Evolutionary conservation across 2,113 vertebrate species (phyloP).

Genomic region (Oreochromis niloticus): DNA sequence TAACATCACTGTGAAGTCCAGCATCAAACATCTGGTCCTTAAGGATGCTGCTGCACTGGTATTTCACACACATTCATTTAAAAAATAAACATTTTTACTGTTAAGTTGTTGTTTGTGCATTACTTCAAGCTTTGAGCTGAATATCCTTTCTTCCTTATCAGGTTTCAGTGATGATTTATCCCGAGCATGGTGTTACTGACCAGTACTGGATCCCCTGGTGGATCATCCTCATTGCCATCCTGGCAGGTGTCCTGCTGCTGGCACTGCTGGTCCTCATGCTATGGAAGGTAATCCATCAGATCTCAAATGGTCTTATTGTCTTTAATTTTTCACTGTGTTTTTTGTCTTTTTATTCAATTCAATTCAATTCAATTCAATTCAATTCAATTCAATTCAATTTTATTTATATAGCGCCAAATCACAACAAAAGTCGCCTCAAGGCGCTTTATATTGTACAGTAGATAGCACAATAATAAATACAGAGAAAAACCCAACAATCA

Average conservation of each 20-base stretch:
- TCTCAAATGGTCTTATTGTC: neutral
- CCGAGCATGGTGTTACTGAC: slow-evolving; percentile 75
- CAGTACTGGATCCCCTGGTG: slow-evolving; percentile 84
- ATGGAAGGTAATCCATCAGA: slow-evolving; percentile 80
- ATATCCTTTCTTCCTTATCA: slow-evolving; percentile 17
- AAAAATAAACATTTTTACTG: neutral
- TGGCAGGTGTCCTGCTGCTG: slow-evolving; percentile 82
- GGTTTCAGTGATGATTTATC: slow-evolving; percentile 85
- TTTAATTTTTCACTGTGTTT: neutral
- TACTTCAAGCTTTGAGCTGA: neutral
- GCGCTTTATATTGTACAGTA: no score
- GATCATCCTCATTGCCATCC: slow-evolving; percentile 84
- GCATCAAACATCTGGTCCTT: slow-evolving; percentile 81
- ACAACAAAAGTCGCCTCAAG: no score
- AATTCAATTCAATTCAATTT: no score
- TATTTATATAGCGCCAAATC: no score
- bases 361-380: no score
- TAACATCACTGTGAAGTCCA: slow-evolving; percentile 86
- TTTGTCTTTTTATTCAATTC: neutral
- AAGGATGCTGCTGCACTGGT: slow-evolving; percentile 80
- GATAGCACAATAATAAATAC: no score
- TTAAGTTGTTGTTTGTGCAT: neutral
- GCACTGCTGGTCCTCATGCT: slow-evolving; percentile 80
- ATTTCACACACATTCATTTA: neutral
- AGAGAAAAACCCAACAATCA: no score